These are phyloP conservation scores for Ctenosaura bakeri DNA, from an alignment of 2,797 vertebrate genomes.

Conservation along the genomic window DNA sequence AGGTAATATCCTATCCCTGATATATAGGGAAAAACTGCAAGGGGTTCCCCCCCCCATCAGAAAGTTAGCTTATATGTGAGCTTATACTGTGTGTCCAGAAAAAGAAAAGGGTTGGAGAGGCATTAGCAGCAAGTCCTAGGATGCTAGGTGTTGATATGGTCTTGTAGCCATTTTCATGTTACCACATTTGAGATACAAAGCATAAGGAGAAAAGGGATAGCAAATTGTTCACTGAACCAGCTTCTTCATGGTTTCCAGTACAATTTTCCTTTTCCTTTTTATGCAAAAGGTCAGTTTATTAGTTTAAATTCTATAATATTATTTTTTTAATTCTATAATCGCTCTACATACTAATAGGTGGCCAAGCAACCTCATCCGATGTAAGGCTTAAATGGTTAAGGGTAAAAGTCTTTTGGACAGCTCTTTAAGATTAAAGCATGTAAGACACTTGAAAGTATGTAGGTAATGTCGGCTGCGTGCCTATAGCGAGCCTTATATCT, in stretches of 20 bases:
- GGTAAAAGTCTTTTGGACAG: neutral
- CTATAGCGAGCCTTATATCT: too few species aligned
- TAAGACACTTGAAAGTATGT: constrained; percentile 38
- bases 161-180: neutral
- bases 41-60: too few species aligned
- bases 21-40: too few species aligned
- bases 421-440: neutral
- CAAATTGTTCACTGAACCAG: neutral
- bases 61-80: too few species aligned
- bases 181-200: too few species aligned
- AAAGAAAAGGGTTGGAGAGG: neutral
- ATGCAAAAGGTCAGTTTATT: constrained; percentile 14
- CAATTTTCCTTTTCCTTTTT: too few species aligned
- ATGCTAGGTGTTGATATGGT: neutral
- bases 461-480: too few species aligned
- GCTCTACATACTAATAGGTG: constrained; percentile 22
- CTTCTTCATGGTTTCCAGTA: constrained; percentile 17
- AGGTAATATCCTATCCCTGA: too few species aligned
- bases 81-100: too few species aligned
- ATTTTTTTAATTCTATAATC: neutral
- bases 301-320: constrained; percentile 10
- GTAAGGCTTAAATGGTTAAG: neutral
- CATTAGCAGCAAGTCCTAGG: neutral
- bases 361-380: neutral
- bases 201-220: neutral